Conservation (phyloP, 2,113 vertebrate genomes). For the Cyprinodon tularosa region DNA sequence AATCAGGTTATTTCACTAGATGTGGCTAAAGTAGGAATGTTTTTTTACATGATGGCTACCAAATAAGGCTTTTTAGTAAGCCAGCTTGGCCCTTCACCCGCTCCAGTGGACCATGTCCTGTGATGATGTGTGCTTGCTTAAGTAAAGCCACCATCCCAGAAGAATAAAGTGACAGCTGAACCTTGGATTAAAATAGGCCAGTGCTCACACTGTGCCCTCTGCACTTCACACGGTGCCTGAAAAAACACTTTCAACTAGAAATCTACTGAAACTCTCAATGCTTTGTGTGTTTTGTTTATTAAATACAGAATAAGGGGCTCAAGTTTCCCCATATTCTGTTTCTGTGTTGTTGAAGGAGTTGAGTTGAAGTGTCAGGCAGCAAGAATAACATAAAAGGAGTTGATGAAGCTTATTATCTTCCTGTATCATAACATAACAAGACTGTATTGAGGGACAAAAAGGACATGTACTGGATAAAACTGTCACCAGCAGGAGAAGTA, state of each 20-base stretch:
- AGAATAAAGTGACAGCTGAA: neutral
- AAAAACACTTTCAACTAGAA: neutral
- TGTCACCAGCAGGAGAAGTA: too few species aligned
- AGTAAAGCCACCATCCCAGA: neutral
- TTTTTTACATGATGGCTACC: too few species aligned
- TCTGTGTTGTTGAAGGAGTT: neutral
- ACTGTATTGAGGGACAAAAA: too few species aligned
- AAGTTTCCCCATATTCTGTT: neutral
- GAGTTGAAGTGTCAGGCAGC: neutral
- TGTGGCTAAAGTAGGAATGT: too few species aligned
- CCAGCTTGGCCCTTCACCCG: neutral
- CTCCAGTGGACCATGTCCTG: neutral
- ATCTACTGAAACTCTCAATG: neutral
- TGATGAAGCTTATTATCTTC: too few species aligned
- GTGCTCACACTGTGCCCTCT: neutral
- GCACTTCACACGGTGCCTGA: neutral
- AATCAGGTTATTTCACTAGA: too few species aligned
- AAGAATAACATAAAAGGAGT: too few species aligned
- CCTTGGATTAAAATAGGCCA: neutral
- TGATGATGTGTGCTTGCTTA: neutral
- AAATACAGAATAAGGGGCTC: neutral
- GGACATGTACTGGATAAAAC: too few species aligned
- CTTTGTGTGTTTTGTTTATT: neutral
- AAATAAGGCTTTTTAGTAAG: neutral
- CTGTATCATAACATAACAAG: too few species aligned